A percentile compares a stretch with the other conserved stretches of the same genome.
These are phyloP conservation scores for Uloborus plumipes DNA, from an alignment of 2,888 invertebrate genomes.

Conservation along the genomic window DNA sequence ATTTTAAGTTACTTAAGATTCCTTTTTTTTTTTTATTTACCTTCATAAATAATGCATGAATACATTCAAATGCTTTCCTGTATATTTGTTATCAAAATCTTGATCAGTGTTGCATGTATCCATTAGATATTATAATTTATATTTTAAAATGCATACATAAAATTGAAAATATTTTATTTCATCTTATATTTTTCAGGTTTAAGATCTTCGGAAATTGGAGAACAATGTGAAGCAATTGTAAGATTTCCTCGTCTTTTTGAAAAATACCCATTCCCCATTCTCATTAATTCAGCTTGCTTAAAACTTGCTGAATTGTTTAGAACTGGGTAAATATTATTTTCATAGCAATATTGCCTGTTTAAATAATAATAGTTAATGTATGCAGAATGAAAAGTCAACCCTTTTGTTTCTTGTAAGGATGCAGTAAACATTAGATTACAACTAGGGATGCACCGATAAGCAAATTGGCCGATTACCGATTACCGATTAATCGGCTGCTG, in stretches of 20 bases:
- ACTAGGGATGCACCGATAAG: no score
- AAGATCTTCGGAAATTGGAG: constrained; percentile 90
- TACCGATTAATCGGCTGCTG: no score
- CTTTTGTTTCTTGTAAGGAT: no score
- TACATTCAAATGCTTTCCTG: not conserved
- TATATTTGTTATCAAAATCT: not conserved
- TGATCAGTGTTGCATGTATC: no score
- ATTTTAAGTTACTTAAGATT: no score
- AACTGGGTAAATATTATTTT: constrained; percentile 75
- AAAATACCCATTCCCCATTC: constrained; percentile 96
- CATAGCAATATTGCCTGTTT: not conserved
- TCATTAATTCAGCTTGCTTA: constrained; percentile 95
- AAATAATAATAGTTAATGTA: no score
- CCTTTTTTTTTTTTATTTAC: not conserved
- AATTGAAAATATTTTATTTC: not conserved
- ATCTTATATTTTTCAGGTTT: constrained; percentile 77
- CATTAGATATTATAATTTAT: no score
- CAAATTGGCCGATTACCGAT: no score
- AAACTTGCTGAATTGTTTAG: constrained; percentile 96
- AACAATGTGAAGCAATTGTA: constrained; percentile 97
- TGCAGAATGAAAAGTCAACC: no score
- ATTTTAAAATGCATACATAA: no score
- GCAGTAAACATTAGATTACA: no score
- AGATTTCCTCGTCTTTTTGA: constrained; percentile 94
- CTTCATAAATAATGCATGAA: no score